A percentile compares a stretch with the other conserved stretches of the same genome.
Conservation (phyloP, 2,888 invertebrate species). For the Troides aeacus region DNA sequence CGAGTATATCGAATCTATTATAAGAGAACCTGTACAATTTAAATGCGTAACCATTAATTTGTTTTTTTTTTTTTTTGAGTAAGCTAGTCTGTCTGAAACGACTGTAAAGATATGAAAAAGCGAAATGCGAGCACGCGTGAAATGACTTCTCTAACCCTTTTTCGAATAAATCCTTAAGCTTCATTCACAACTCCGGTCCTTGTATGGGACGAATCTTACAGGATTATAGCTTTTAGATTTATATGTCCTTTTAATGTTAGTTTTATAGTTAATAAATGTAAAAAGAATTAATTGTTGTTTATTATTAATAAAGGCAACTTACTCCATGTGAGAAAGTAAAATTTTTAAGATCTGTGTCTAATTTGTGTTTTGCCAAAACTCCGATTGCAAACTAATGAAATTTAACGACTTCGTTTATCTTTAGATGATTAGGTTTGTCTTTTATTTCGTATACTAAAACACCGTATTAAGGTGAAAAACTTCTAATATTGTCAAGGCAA, state of each 20-base stretch:
- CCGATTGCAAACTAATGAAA: too few relatives aligned
- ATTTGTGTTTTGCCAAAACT: too few relatives aligned
- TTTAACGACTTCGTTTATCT: too few relatives aligned
- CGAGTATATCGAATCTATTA: not conserved
- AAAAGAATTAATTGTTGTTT: not conserved
- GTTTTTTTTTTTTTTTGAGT: not conserved
- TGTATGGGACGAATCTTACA: conserved; percentile 16
- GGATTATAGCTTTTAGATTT: conserved; percentile 17
- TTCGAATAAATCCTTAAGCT: conserved; percentile 41
- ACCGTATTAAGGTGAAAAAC: too few relatives aligned
- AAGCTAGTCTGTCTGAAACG: conserved; percentile 9
- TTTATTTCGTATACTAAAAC: too few relatives aligned
- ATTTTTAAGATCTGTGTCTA: too few relatives aligned
- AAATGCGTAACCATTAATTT: conserved; percentile 3
- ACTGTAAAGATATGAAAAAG: conserved; percentile 50
- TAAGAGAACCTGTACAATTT: not conserved
- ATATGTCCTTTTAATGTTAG: conserved; percentile 10
- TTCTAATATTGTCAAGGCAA: too few relatives aligned
- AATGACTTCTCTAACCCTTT: conserved; percentile 61
- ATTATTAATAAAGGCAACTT: too few relatives aligned
- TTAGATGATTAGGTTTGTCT: too few relatives aligned
- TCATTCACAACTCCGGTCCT: conserved; percentile 23
- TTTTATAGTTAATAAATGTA: not conserved
- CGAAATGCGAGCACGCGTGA: conserved; percentile 64
- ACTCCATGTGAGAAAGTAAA: too few relatives aligned